Base-by-base conservation (phyloP, 1,140 invertebrate species). In the Globodera rostochiensis region DNA sequence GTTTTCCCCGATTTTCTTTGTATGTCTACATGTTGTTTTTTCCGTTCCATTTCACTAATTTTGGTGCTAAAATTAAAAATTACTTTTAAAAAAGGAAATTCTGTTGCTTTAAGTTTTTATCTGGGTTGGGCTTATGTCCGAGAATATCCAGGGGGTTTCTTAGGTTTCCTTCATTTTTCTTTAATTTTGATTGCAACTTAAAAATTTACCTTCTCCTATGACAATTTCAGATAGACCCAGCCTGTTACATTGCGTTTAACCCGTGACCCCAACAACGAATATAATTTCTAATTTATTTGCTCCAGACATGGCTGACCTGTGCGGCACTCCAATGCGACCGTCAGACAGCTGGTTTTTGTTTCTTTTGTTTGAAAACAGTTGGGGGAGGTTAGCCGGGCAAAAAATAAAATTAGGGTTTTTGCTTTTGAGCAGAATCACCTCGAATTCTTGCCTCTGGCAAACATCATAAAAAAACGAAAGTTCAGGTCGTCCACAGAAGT, bases 401-500 rank as follows among this genome's bases (percentile, higher is more conserved):
- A 36, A 36, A 36, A 36, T 36, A 36, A 36, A 36, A 36, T 36
- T 36, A 36, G 36, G 36, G 36, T 36, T 36, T 36, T 36, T 36
- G 36, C 36, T 69, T 69, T 69, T n/a, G 6, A 69, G 15, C 67
- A 69, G 8, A 69, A 69, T 53, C 7, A 13, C 50, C 7, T 9
- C 11, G 50, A 53, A 5, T 53, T 53, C 11, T 53, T 53, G 7
- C 11, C 3, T 36, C 36, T 36, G 36, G 36, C 36, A 36, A 36
- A 36, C 36, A 3, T 36, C 36, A 36, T 36, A 36, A 36, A 53
- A 9, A 9, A 7, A 53, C 50, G 7, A 5, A 73, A 15, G 11
- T 75, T 70, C 15, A 64, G 80, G 80, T 83, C 82, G 0, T 76
- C 82, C 49, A 89, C 87, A 1, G 87, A 88, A 79, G 86, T 88